Base-by-base conservation (phyloP, 2,113 vertebrate genomes). In the Harpagus bidentatus region DNA sequence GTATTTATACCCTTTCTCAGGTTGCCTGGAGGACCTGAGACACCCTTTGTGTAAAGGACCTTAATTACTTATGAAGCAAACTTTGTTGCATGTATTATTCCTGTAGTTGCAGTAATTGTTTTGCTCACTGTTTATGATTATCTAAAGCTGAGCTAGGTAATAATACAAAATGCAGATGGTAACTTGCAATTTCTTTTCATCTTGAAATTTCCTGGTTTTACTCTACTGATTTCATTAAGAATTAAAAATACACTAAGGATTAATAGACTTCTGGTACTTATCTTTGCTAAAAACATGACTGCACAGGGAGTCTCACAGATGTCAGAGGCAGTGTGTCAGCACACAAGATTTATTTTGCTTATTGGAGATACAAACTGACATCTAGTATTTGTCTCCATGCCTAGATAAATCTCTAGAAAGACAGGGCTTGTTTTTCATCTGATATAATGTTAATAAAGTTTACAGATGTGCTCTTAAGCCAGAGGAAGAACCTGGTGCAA, bases 31-130 rank as follows among this genome's bases (percentile, higher is more conserved):
- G 95, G 72, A 40, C 40, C 76, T 71, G 96, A 93, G 92, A 28
- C 96, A 72, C 70, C 71, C 77, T 93, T 78, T 82, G 69, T 61
- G 32, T 9, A 62, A 93, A 95, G 48, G 11, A 1, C 6, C 55
- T 94, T 95, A 97, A 97, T 97, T 88, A 95, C 34, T 63, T 19
- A 42, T 42, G 94, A 82, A 77, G 63, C 86, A 20, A 65, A 91
- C 65, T 78, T 83, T 42, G 92, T 59, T 82, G 90, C 93, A 13
- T 82, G 72, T 21, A 45, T 48, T 61, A 61, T 79, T 73, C 34
- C 90, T 48, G 82, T 4, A 58, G 55, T 42, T 38, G 89, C 93
- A 31, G 82, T 82, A 63, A 94, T 95, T 95, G 95, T 89, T 96
- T 76, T 76, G 52, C 83, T 88, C 13, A 3, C 82, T 59, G 88